These are phyloP conservation scores for Andrena bucephala DNA, from an alignment of 2,888 invertebrate genomes.

Conservation along the genomic window DNA sequence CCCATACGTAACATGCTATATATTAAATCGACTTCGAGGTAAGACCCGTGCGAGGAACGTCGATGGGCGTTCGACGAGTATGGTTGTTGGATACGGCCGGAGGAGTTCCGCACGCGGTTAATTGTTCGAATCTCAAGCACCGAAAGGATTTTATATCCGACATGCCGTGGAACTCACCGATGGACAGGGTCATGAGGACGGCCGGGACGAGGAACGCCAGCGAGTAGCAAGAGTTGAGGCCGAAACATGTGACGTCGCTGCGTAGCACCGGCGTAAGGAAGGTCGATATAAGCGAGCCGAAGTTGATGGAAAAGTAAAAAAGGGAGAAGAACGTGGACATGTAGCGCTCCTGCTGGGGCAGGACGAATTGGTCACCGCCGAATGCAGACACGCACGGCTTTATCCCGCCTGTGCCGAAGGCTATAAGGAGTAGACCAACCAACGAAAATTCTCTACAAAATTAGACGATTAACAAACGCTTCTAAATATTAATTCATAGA, in stretches of 20 bases:
- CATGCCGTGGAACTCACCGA: conserved; percentile 87
- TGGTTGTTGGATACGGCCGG: too few species aligned
- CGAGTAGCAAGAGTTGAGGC: conserved; percentile 91
- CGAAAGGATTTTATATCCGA: too few species aligned
- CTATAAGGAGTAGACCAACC: conserved; percentile 90
- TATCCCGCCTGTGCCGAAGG: conserved; percentile 97
- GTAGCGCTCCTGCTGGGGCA: conserved; percentile 92
- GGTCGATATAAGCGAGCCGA: conserved; percentile 95
- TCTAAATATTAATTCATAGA: neutral
- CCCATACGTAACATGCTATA: too few species aligned
- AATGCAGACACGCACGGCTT: conserved; percentile 98
- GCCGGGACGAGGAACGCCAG: conserved; percentile 96
- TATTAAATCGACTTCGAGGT: too few species aligned
- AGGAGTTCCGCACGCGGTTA: too few species aligned
- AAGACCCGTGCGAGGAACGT: too few species aligned
- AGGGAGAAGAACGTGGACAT: conserved; percentile 95
- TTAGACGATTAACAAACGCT: neutral
- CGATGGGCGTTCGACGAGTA: too few species aligned
- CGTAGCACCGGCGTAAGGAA: conserved; percentile 95
- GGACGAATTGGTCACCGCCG: conserved; percentile 96
- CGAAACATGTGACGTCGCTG: conserved; percentile 92
- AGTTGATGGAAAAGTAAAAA: conserved; percentile 97
- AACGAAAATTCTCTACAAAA: conserved; percentile 88
- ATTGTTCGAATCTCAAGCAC: too few species aligned
- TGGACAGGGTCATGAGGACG: conserved; percentile 92